These are phyloP conservation scores for Ctenochaetus hawaiiensis DNA, from an alignment of 2,797 vertebrate genomes.

Conservation along the genomic window DNA sequence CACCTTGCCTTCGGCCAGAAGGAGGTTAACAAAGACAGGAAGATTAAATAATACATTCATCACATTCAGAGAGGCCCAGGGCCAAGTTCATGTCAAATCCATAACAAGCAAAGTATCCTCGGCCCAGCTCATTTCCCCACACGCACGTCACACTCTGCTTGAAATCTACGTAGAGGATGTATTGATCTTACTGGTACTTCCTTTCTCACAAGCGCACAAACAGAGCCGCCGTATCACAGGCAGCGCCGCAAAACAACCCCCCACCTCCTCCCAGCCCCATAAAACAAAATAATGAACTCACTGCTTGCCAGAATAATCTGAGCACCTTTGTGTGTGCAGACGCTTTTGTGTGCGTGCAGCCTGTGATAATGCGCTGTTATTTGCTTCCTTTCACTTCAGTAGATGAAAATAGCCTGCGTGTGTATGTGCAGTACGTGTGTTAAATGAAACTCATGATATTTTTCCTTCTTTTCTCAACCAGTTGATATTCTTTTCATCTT, in stretches of 20 bases:
- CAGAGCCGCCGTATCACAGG: slow-evolving; percentile 82
- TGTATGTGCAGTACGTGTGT: slow-evolving; percentile 40
- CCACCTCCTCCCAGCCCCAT: slow-evolving; percentile 73
- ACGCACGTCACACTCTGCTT: slow-evolving; percentile 93
- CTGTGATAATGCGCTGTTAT: slow-evolving; percentile 68
- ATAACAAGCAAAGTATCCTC: slow-evolving; percentile 95
- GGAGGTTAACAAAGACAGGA: slow-evolving; percentile 99
- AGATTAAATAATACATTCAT: slow-evolving; percentile 98
- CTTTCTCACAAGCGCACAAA: slow-evolving; percentile 97
- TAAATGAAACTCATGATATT: neutral
- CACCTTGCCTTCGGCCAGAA: slow-evolving; percentile 86
- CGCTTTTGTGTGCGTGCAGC: slow-evolving; percentile 65
- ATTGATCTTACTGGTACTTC: slow-evolving; percentile 94
- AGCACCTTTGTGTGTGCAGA: slow-evolving; percentile 76
- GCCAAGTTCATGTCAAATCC: slow-evolving; percentile 98
- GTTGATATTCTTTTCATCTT: neutral
- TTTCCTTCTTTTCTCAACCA: neutral
- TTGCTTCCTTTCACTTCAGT: slow-evolving; percentile 72
- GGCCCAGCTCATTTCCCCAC: slow-evolving; percentile 90
- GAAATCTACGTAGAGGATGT: slow-evolving; percentile 97
- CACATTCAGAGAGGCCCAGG: slow-evolving; percentile 90
- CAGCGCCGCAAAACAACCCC: slow-evolving; percentile 79
- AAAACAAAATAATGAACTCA: slow-evolving; percentile 87
- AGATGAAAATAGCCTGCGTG: slow-evolving; percentile 70
- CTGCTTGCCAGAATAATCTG: slow-evolving; percentile 80